Conservation (phyloP, 1,140 invertebrate genomes). For the Bombus sylvicola region DNA sequence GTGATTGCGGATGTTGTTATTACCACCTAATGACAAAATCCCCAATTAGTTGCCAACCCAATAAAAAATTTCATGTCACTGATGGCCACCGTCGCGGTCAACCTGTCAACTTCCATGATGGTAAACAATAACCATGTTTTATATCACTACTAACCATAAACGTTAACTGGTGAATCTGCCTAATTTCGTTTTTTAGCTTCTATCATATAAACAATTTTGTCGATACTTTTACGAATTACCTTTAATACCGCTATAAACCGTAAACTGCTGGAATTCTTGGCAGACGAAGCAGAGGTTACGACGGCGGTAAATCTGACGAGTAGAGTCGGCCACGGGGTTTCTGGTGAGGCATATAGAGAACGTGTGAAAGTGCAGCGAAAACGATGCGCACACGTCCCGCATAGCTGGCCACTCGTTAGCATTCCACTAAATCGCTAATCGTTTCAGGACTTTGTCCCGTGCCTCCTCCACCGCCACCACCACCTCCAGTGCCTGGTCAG, state of each 20-base stretch:
- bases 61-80: no score
- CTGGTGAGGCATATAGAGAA: neutral
- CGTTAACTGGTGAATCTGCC: no score
- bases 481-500: constrained; percentile 82
- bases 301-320: neutral
- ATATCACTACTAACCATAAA: no score
- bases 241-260: neutral
- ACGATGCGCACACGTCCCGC: neutral
- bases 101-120: no score
- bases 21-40: no score
- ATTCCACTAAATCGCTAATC: constrained; percentile 46
- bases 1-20: no score
- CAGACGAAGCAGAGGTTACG: neutral
- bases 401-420: constrained; percentile 18
- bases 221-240: neutral
- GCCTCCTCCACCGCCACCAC: constrained; percentile 82
- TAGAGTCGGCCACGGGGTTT: neutral
- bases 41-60: no score
- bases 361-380: constrained; percentile 2
- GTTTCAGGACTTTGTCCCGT: constrained; percentile 77
- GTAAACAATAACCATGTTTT: no score
- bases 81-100: no score
- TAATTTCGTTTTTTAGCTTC: no score
- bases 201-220: neutral
- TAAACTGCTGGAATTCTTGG: neutral